Evolutionary conservation across 1,140 invertebrate species (phyloP).

Genomic region (Magallana ariakensis): DNA sequence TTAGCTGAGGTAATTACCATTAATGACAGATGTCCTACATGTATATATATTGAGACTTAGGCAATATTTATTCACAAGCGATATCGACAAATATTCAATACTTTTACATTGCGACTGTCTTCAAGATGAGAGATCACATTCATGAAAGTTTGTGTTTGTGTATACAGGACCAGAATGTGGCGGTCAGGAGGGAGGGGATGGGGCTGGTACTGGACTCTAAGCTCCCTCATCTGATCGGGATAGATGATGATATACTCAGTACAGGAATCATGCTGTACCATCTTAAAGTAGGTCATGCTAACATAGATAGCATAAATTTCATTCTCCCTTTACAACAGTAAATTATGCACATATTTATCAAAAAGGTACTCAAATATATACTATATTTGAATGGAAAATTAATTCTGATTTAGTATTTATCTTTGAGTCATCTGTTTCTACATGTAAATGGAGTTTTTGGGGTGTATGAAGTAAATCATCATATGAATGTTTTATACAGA

Average conservation of each 20-base stretch:
- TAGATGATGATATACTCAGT: slow-evolving; percentile 88
- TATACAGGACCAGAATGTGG: slow-evolving; percentile 89
- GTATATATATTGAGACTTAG: neutral
- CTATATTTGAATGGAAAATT: too few species aligned
- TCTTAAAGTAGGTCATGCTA: slow-evolving; percentile 84
- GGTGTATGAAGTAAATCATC: too few species aligned
- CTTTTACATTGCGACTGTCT: too few species aligned
- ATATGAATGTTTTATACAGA: too few species aligned
- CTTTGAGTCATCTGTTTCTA: too few species aligned
- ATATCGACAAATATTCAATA: too few species aligned
- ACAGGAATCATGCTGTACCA: slow-evolving; percentile 95
- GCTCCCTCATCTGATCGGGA: slow-evolving; percentile 94
- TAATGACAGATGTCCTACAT: neutral
- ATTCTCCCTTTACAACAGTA: neutral
- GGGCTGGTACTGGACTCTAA: slow-evolving; percentile 95
- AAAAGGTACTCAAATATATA: too few species aligned
- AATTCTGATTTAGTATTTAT: too few species aligned
- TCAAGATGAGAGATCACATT: neutral
- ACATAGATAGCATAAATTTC: neutral
- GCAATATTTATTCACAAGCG: too few species aligned
- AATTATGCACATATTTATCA: too few species aligned
- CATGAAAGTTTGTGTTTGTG: neutral
- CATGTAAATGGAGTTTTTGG: too few species aligned
- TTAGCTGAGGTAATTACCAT: neutral
- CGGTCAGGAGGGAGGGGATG: slow-evolving; percentile 85